Evolutionary conservation across 2,113 vertebrate species (phyloP), one percentile per base, ranked within the genome.

Genomic region (Hemiprocne comata): DNA sequence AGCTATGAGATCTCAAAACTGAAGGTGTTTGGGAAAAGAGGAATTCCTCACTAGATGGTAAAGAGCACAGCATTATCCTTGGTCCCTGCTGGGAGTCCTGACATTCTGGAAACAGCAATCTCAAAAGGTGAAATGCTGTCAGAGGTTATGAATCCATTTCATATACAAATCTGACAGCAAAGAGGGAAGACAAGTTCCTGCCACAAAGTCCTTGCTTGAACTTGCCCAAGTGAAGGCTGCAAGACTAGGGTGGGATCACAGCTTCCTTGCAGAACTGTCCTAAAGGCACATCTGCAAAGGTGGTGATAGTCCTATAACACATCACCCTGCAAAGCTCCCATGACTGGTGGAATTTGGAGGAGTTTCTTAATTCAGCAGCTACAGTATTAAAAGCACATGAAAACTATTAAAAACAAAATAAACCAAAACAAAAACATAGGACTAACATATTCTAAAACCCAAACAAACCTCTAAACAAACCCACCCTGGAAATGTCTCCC

Each of bases 401-500:
- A 89, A 90, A 60, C 50, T 24, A 76, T 58, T 29, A 29, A 69
- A 69, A n/a, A 44, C 73, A 80, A 55, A 50, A 11, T 14, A 42
- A 42, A 42, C 40, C 40, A 44, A 51, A 61, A 66, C 54, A 19
- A 51, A 51, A 26, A 62, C 64, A 50, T 60, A 71, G 69, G 46
- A 53, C 21, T 62, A 28, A 46, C 67, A 40, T 74, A 90, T 58
- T 88, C 77, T 34, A 51, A 93, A 95, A 75, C 58, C 83, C 84
- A 93, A 89, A 90, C 82, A 94, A 94, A 94, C 87, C 87, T 95
- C 94, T 84, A 28, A 85, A 89, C 55, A 96, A 80, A 93, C 36
- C 25, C 78, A 92, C 84, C 64, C 94, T 95, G 86, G 76, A 91
- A 94, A 55, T 60, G 44, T 60, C 77, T 60, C 51, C 74, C 91